Base-by-base conservation (phyloP, 37 sponge, comb jelly and placozoan genomes). In the Trichoplax adhaerens region DNA sequence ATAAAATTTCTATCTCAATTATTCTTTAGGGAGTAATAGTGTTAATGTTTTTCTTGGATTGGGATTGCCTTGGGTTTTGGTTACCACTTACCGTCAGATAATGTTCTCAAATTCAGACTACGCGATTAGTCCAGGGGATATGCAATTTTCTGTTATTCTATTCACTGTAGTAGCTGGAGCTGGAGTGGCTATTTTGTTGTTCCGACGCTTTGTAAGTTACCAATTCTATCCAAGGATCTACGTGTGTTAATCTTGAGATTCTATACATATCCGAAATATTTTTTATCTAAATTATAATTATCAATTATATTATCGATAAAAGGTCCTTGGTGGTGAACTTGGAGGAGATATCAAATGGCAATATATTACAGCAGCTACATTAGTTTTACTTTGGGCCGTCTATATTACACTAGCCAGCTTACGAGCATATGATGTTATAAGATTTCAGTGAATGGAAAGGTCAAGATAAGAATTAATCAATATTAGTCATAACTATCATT, bases 21-120 rank as follows among this genome's bases (percentile, higher is more conserved):
- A 29, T 29, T 29, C 29, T 29, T 29, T 73, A 78, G 84, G 84
- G 4, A 83, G 84, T 52, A 83, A 83, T 68, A 73, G 75, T 5
- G 84, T 83, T 5, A 83, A 83, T 52, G 84, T 83, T 7, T 83
- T 83, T 68, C 79, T 83, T 7, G 84, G 84, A n/a, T 65, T 83
- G 5, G 84, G 84, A 4, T 68, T 83, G 1, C 79, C 84, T 63
- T 83, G 84, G 84, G 3, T 68, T 5, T 10, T 83, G 1, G 78
- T 62, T 1, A 51, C 57, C 50, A 56, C 61, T 71, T 62, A 71
- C 29, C 72, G 46, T 56, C 29, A 29, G 29, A 29, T 29, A 29
- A 29, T 29, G 29, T 29, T 29, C 29, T 29, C 29, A 29, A 29
- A 29, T 29, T 29, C 10, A 60, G 12, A 3, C 6, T 72, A 62